Evolutionary conservation across 2,113 vertebrate species (phyloP).

Genomic region (Corydoras sp.): DNA sequence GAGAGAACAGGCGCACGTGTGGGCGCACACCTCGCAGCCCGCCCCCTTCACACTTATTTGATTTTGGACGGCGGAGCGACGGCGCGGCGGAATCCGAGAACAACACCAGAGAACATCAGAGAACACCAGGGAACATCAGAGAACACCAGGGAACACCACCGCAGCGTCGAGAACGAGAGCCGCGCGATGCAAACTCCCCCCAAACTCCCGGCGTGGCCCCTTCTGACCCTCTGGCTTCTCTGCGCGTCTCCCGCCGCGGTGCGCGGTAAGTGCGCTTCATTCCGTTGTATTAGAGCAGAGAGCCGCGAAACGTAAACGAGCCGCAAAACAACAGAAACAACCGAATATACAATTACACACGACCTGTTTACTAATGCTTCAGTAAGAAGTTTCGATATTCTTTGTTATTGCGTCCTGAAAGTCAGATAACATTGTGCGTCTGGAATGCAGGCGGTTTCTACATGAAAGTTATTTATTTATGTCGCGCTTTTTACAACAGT

Average conservation of each 20-base stretch:
- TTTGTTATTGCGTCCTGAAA: too few relatives aligned
- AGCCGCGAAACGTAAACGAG: too few relatives aligned
- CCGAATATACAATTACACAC: too few relatives aligned
- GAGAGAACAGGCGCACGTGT: constrained; percentile 54
- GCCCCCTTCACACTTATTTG: constrained; percentile 15
- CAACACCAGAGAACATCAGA: background rate
- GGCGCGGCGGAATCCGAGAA: background rate
- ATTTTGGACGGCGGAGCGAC: constrained; percentile 22
- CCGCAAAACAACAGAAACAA: too few relatives aligned
- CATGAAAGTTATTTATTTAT: too few relatives aligned
- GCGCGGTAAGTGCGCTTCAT: constrained; percentile 51
- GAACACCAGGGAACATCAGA: too few relatives aligned
- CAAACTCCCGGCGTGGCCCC: constrained; percentile 28
- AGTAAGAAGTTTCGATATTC: too few relatives aligned
- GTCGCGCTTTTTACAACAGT: too few relatives aligned
- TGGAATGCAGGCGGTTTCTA: too few relatives aligned
- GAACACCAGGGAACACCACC: background rate
- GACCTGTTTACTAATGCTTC: too few relatives aligned
- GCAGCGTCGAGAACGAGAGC: background rate
- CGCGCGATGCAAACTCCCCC: constrained; percentile 51
- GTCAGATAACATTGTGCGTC: too few relatives aligned
- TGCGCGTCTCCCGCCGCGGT: constrained; percentile 39
- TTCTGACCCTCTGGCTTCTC: constrained; percentile 51
- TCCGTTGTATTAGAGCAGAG: background rate
- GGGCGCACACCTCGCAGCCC: constrained; percentile 36